These are phyloP conservation scores for Pontoporia blainvillei DNA, from an alignment of 2,113 vertebrate species.

Conservation along the genomic window DNA sequence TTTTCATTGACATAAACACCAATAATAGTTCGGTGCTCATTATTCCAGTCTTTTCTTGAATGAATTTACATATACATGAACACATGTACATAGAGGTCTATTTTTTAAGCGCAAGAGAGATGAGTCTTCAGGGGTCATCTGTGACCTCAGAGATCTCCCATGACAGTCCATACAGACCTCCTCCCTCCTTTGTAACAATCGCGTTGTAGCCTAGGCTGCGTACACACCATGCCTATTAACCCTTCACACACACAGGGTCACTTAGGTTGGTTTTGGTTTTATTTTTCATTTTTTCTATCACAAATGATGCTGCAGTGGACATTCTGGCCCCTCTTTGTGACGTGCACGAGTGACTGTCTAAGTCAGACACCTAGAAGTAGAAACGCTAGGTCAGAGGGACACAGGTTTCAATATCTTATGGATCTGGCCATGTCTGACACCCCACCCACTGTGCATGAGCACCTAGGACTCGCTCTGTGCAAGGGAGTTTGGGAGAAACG, in stretches of 20 bases:
- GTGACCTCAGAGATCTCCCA: neutral
- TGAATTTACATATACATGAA: neutral
- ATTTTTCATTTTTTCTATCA: neutral
- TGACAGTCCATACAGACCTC: neutral
- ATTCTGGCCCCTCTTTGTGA: neutral
- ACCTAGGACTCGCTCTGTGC: neutral
- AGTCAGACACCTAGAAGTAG: neutral
- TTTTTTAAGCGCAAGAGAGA: neutral
- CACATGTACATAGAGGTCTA: neutral
- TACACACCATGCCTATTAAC: neutral
- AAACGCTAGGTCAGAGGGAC: neutral
- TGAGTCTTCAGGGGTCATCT: neutral
- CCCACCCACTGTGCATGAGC: neutral
- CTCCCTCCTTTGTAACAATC: neutral
- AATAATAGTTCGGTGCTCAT: neutral
- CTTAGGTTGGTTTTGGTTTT: neutral
- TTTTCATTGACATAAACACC: neutral
- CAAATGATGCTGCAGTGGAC: neutral
- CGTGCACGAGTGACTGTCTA: neutral
- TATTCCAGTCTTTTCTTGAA: neutral
- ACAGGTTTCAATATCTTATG: neutral
- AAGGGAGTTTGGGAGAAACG: neutral
- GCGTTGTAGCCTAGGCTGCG: accelerated
- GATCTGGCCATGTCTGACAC: neutral
- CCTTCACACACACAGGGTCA: neutral